A percentile compares a stretch with the other conserved stretches of the same genome.
phyloP scores from a whole-genome alignment of 1,140 invertebrate genomes.

The Drosophila neocordata region DNA sequence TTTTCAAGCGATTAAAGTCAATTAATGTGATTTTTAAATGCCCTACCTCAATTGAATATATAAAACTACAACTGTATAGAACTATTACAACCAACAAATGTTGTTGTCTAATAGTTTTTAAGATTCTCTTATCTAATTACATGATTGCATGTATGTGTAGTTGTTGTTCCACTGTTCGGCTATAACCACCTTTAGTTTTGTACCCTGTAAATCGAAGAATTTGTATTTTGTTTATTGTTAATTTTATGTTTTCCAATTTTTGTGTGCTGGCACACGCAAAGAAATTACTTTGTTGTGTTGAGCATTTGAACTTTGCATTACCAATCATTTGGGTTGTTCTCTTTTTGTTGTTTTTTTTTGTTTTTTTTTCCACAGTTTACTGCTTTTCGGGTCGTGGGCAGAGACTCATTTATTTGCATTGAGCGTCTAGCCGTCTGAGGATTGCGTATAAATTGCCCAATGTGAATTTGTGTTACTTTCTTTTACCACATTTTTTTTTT shows the following conservation, averaged over 20 bases:
- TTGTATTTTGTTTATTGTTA: slow-evolving; percentile 56
- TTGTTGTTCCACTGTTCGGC: neutral
- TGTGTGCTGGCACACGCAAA: slow-evolving; percentile 14
- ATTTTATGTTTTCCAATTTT: slow-evolving; percentile 28
- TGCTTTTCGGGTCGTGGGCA: slow-evolving; percentile 49
- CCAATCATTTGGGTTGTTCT: slow-evolving; percentile 35
- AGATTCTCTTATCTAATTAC: too few species aligned
- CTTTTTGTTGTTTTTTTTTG: slow-evolving; percentile 12
- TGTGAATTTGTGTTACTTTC: slow-evolving; percentile 15
- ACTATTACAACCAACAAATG: too few species aligned
- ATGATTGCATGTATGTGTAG: too few species aligned
- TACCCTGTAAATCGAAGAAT: slow-evolving; percentile 23
- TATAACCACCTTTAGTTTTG: slow-evolving; percentile 16
- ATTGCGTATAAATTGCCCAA: slow-evolving; percentile 57
- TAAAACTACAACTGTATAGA: too few species aligned
- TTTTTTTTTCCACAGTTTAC: slow-evolving; percentile 13
- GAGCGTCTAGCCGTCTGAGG: slow-evolving; percentile 70
- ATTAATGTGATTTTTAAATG: too few species aligned
- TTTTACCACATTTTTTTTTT: neutral
- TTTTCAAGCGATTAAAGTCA: too few species aligned
- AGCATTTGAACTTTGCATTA: slow-evolving; percentile 47
- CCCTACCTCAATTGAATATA: too few species aligned
- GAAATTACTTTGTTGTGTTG: neutral
- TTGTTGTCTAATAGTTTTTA: too few species aligned
- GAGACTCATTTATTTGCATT: slow-evolving; percentile 56